Conservation (phyloP, 2,888 invertebrate genomes). For the Gibbula magus region DNA sequence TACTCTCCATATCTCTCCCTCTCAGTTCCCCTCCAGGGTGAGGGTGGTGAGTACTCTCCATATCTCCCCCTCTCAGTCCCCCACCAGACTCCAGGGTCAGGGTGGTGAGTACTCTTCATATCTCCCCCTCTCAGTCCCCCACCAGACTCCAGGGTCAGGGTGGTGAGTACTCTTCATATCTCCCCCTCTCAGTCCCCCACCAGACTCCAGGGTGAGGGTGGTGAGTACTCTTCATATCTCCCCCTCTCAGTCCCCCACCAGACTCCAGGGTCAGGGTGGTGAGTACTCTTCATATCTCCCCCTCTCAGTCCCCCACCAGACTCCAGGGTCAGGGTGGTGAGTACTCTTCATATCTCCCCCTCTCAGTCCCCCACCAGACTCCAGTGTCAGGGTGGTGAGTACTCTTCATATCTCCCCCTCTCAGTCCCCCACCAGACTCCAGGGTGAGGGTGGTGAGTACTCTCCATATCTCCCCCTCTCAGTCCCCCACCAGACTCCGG, state of each 20-base stretch:
- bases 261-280: no score
- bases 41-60: conserved; percentile 32
- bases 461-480: no score
- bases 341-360: conserved; percentile 1
- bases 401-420: not conserved
- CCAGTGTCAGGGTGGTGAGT: not conserved
- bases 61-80: not conserved
- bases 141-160: not conserved
- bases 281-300: no score
- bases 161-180: not conserved
- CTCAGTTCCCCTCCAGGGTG: conserved; percentile 23
- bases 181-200: not conserved
- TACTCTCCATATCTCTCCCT: not conserved
- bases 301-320: conserved; percentile 34
- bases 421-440: conserved; percentile 4
- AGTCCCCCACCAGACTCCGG: no score
- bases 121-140: conserved; percentile 33
- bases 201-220: conserved; percentile 36
- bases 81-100: conserved; percentile 31
- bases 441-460: conserved; percentile 38
- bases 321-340: conserved; percentile 33
- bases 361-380: conserved; percentile 32
- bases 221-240: not conserved
- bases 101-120: conserved; percentile 28
- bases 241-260: no score